Conservation (phyloP, 2,888 invertebrate genomes). For the Stictocephala bisonia region DNA sequence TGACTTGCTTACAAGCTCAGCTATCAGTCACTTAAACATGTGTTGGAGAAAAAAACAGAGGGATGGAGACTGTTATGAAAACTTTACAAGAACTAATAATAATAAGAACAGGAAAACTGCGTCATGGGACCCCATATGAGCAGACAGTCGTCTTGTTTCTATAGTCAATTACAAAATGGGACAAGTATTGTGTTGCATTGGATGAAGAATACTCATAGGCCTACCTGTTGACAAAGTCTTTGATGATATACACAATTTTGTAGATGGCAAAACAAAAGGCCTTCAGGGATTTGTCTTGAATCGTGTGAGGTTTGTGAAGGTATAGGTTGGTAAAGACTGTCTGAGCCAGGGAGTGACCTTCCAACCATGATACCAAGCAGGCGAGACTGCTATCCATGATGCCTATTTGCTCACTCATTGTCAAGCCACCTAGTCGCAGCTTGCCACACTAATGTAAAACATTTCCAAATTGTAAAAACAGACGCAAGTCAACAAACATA, state of each 20-base stretch:
- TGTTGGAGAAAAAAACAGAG: no score
- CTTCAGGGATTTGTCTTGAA: slow-evolving; percentile 84
- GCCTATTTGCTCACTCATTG: slow-evolving; percentile 85
- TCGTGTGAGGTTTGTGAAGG: slow-evolving; percentile 88
- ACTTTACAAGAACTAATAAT: no score
- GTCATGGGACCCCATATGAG: no score
- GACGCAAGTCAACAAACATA: background rate
- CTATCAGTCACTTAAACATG: no score
- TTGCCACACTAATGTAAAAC: slow-evolving; percentile 72
- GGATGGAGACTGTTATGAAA: no score
- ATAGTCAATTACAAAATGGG: no score
- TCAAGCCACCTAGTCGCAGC: slow-evolving; percentile 81
- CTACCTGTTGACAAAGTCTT: slow-evolving; percentile 88
- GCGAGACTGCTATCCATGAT: slow-evolving; percentile 95
- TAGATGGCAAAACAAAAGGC: slow-evolving; percentile 89
- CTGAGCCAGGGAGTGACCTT: slow-evolving; percentile 96
- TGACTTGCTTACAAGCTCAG: no score
- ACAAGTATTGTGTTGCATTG: no score
- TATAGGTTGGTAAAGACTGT: slow-evolving; percentile 97
- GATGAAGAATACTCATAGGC: no score
- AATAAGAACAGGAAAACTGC: no score
- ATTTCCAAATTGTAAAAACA: background rate
- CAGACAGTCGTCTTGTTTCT: no score
- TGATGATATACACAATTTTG: slow-evolving; percentile 89
- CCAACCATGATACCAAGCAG: slow-evolving; percentile 96